A percentile compares a stretch with the other conserved stretches of the same genome.
Evolutionary conservation across 2,797 vertebrate species (phyloP).

Genomic region (Remorina albescens): DNA sequence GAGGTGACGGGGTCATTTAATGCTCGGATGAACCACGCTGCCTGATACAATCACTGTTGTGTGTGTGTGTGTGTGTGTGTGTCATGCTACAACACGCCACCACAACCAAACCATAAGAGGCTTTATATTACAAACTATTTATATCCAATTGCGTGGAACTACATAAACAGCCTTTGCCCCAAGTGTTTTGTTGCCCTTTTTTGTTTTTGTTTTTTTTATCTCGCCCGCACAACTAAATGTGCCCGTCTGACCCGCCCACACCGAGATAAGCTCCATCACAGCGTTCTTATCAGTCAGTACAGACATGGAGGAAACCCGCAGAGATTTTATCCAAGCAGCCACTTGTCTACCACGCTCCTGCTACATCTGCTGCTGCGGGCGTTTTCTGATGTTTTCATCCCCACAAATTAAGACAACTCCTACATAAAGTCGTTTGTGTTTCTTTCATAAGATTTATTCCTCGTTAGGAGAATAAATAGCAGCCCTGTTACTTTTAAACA

Average conservation of each 20-base stretch:
- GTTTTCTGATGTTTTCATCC: constrained; percentile 14
- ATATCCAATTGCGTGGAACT: constrained; percentile 79
- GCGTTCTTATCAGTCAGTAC: constrained; percentile 64
- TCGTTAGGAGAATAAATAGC: neutral
- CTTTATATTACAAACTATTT: constrained; percentile 77
- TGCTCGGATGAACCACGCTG: constrained; percentile 52
- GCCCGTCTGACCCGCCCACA: constrained; percentile 64
- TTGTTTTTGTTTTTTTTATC: constrained; percentile 33
- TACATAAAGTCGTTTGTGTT: neutral
- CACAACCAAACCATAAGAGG: constrained; percentile 61
- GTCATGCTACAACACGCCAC: constrained; percentile 40
- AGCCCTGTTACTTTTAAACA: neutral
- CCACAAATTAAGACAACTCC: neutral
- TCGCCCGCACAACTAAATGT: constrained; percentile 45
- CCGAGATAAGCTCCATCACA: constrained; percentile 72
- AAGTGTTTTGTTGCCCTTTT: constrained; percentile 51
- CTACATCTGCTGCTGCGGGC: neutral
- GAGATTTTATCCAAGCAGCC: constrained; percentile 58
- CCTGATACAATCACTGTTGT: constrained; percentile 56
- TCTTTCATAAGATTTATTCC: neutral
- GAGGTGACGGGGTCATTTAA: constrained; percentile 57
- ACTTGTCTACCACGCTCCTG: constrained; percentile 30
- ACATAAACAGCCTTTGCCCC: constrained; percentile 70
- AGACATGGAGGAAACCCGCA: constrained; percentile 59
- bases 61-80: constrained; percentile 16